Evolutionary conservation across 2,797 vertebrate genomes (phyloP), one percentile per base, ranked within the genome.

Genomic region (Clarias fuscus): DNA sequence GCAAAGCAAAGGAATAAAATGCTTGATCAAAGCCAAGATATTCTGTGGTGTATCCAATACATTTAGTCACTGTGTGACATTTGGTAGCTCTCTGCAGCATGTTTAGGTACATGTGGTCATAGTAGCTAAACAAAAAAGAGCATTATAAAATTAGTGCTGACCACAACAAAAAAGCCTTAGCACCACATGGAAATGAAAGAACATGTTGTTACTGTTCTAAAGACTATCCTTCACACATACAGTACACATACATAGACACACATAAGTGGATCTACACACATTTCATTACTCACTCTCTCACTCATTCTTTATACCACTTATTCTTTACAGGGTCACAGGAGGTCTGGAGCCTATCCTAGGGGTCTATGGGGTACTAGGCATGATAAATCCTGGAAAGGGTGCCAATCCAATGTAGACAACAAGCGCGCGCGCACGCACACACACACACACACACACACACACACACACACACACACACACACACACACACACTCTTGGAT

Each of bases 81-180:
- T 68, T 68, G 62, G 71, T 59, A 40, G 72, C 62, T 68, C 56
- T 86, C 73, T 86, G 80, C 18, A 77, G 62, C 80, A 59, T 68
- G 72, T 83, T 76, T 68, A 76, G n/a, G 17, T 68, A 7, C 10
- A 82, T 68, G 71, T 82, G 80, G 85, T 77, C 80, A 67, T 30
- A 43, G 2, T 68, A 80, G 80, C 24, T 85, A 80, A 85, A 85
- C 84, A 85, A 72, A 20, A 64, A 27, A 70, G 56, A 6, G 67
- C 4, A 53, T 61, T 37, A 58, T 79, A 24, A 70, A 85, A 71
- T 85, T 64, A 85, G 3, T 68, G 27, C 30, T 71, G 33, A n/a
- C 24, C 62, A 61, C 18, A 30, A 37, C 71, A 58, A 18, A 85
- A 14, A 22, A 15, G 56, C 43, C 59, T 75, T 33, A 10, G 17